These are phyloP conservation scores for Lasaia peninsularis DNA, from an alignment of 1,140 invertebrate genomes.

Conservation along the genomic window DNA sequence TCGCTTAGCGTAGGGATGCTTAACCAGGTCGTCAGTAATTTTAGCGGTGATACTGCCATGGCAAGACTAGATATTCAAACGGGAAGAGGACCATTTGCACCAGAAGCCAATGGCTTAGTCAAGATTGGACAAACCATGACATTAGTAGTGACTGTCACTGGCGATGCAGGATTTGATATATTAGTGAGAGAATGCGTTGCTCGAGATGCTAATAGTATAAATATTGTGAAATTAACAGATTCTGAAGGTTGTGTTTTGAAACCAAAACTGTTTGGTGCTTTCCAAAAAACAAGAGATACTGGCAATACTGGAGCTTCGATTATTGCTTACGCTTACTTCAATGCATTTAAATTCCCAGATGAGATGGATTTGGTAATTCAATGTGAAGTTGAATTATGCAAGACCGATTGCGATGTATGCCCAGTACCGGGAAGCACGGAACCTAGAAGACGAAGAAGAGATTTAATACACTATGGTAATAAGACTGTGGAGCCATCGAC, in stretches of 20 bases:
- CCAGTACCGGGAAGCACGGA: conserved; percentile 82
- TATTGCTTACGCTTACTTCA: conserved; percentile 88
- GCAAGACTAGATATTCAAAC: conserved; percentile 88
- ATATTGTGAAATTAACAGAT: conserved; percentile 85
- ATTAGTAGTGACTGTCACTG: conserved; percentile 88
- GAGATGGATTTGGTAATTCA: conserved; percentile 91
- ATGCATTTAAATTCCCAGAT: conserved; percentile 93
- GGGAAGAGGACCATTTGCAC: conserved; percentile 87
- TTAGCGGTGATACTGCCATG: conserved; percentile 89
- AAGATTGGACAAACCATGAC: conserved; percentile 92
- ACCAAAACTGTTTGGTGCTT: conserved; percentile 88
- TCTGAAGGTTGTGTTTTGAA: conserved; percentile 88
- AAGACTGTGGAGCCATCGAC: conserved; percentile 77
- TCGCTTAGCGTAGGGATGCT: conserved; percentile 88
- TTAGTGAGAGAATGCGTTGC: conserved; percentile 88
- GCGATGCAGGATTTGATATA: conserved; percentile 88
- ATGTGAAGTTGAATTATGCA: conserved; percentile 91
- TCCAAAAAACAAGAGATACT: conserved; percentile 88
- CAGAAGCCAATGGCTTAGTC: conserved; percentile 85
- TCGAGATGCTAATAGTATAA: conserved; percentile 81
- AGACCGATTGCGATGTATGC: conserved; percentile 87
- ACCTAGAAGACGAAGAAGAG: conserved; percentile 79
- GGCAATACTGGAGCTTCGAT: conserved; percentile 85
- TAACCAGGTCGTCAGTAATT: conserved; percentile 88
- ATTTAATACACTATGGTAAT: conserved; percentile 68